Conservation (phyloP, 2,797 vertebrate species). For the Muscicapa comitata region DNA sequence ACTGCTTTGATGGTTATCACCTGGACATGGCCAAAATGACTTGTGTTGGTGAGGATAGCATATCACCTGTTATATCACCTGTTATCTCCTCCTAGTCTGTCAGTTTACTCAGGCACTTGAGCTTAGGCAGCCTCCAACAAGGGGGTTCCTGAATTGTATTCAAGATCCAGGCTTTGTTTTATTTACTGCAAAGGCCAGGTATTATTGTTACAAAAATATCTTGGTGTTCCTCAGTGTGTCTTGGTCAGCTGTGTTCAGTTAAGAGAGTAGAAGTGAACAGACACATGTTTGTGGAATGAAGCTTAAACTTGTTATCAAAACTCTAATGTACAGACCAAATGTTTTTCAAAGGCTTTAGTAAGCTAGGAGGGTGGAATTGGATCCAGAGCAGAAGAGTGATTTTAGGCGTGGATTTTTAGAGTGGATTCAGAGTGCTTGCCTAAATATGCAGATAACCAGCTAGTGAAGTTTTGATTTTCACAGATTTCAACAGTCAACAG, state of each 20-base stretch:
- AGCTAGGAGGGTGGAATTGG: neutral
- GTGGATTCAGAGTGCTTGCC: neutral
- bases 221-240: neutral
- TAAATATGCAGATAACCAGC: neutral
- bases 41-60: constrained; percentile 84
- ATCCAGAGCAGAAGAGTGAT: neutral
- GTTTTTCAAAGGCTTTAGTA: neutral
- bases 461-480: neutral
- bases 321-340: neutral
- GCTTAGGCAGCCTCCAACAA: neutral
- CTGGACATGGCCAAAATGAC: constrained; percentile 92
- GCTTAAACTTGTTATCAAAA: neutral
- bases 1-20: constrained; percentile 95
- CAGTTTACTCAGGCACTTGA: neutral
- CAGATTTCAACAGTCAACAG: neutral
- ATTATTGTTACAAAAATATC: neutral
- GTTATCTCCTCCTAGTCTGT: neutral
- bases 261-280: neutral
- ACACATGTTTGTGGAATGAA: neutral
- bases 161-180: neutral
- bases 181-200: neutral
- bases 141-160: neutral
- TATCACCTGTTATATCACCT: neutral
- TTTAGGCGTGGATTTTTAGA: neutral
- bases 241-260: neutral